Evolutionary conservation across 2,797 vertebrate species (phyloP).

Genomic region (Cyprinodon diabolis): DNA sequence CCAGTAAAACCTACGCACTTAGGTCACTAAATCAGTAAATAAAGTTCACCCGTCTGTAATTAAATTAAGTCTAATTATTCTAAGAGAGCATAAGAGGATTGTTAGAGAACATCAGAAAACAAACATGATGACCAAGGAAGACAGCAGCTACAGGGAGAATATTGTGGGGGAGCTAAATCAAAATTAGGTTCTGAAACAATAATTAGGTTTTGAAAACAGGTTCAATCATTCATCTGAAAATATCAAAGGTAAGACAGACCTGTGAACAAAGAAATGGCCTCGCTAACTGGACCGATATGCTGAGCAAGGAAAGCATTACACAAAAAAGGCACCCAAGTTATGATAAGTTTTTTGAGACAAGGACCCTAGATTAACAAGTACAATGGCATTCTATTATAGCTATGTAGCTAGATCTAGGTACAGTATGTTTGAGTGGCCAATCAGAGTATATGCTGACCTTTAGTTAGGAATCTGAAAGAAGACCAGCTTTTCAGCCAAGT

Average conservation of each 20-base stretch:
- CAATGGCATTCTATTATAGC: too few species aligned
- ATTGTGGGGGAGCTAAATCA: neutral
- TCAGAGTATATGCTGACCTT: too few species aligned
- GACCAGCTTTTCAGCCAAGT: neutral
- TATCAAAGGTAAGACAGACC: neutral
- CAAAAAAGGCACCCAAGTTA: too few species aligned
- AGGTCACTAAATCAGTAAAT: neutral
- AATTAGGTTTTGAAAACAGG: neutral
- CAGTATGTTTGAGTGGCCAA: too few species aligned
- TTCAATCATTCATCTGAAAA: neutral
- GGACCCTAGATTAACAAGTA: too few species aligned
- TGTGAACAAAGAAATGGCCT: neutral
- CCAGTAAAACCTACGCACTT: neutral
- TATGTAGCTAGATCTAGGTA: too few species aligned
- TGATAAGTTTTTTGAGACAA: too few species aligned
- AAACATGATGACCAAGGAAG: neutral
- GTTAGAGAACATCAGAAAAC: neutral
- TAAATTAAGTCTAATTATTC: neutral
- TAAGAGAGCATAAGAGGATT: neutral
- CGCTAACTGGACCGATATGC: neutral
- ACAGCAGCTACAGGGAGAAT: neutral
- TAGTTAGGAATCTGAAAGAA: too few species aligned
- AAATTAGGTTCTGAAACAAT: neutral
- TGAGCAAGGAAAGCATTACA: neutral
- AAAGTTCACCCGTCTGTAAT: neutral